Base-by-base conservation (phyloP, 2,797 vertebrate genomes). In the Pyrocephalus nanus region DNA sequence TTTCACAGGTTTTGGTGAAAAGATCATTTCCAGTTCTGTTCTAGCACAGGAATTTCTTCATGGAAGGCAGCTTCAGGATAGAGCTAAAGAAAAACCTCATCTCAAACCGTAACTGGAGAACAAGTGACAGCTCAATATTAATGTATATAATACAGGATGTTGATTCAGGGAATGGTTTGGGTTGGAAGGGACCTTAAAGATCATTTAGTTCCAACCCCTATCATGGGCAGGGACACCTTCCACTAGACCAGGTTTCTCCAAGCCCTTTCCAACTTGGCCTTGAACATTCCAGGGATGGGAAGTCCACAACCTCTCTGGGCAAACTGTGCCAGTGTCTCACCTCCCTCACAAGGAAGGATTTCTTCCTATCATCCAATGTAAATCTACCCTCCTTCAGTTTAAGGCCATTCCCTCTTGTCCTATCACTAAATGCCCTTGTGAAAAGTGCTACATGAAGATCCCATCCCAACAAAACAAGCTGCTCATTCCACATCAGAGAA, bases 181-280 rank as follows among this genome's bases (percentile, higher is more conserved):
- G 23, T 30, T 22, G 58, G 40, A 77, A 77, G 47, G 8, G 23
- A 43, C 36, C 14, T 29, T 8, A 25, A 29, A 60, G 19, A 60
- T 19, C 42, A 61, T 3, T 21, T 8, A 60, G 21, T 30, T 48
- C 51, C 65, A 75, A 6, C 3, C 12, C 11, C 10, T 75, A 29
- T 1, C 0, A 0, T 32, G n/a, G 38, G n/a, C 43, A 91, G 15
- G 3, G 70, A 32, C n/a, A 36, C 30, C 4, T 51, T 11, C 15
- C 36, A 51, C 18, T 40, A 21, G 0, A 4, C 7, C 51, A 65
- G 20, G 7, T 0, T 11, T 53, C 8, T 78, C 15, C 30, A 64
- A 70, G 22, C 8, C 16, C 45, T 0, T 0, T n/a, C 15, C 77
- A 76, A 0, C 12, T 18, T 12, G 14, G 11, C 1, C 23, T 66